Evolutionary conservation across 2,113 vertebrate species (phyloP).

Genomic region (Boulengeromyrus knoepffleri): DNA sequence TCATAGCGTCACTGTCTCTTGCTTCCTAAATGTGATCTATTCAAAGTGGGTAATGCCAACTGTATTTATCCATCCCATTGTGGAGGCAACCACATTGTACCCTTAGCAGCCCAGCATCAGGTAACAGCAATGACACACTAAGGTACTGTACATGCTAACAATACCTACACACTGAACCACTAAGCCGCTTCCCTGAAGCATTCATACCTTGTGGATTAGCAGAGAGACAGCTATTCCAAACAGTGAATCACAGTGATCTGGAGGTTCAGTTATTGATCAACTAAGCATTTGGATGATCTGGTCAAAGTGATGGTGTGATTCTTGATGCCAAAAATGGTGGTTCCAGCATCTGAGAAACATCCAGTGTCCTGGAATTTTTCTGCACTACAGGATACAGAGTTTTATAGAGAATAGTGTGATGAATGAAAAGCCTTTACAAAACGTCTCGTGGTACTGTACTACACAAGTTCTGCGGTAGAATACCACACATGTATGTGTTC

Average conservation of each 20-base stretch:
- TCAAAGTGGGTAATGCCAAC: neutral
- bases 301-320: neutral
- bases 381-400: neutral
- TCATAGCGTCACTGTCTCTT: neutral
- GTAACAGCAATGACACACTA: neutral
- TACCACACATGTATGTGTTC: neutral
- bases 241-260: neutral
- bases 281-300: neutral
- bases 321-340: neutral
- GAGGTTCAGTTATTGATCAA: neutral
- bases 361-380: neutral
- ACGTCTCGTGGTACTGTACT: neutral
- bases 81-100: neutral
- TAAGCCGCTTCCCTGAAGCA: neutral
- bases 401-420: neutral
- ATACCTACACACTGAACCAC: neutral
- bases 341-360: neutral
- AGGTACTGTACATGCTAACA: neutral
- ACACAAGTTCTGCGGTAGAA: neutral
- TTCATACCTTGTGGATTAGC: neutral
- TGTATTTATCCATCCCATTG: neutral
- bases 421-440: neutral
- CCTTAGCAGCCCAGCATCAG: neutral
- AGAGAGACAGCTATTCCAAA: neutral
- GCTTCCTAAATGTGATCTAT: neutral